Evolutionary conservation across 1,140 invertebrate species (phyloP).

Genomic region (Ruditapes philippinarum): DNA sequence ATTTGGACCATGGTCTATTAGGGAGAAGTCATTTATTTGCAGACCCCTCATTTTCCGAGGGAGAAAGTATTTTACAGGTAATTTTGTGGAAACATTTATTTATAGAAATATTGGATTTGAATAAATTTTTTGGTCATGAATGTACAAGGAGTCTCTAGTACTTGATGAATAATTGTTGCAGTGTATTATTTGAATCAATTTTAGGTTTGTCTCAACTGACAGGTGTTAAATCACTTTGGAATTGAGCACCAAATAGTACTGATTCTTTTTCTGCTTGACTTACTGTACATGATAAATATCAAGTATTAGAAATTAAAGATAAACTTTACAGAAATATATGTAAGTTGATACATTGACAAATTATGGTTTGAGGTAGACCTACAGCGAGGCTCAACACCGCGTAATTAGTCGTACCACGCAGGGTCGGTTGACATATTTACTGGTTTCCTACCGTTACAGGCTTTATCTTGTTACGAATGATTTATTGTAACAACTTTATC

Average conservation of each 20-base stretch:
- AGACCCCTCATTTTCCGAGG: conserved; percentile 85
- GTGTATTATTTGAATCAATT: too few relatives aligned
- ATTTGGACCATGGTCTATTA: conserved; percentile 78
- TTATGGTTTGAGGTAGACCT: background rate
- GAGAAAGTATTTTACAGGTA: conserved; percentile 86
- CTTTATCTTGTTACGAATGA: conserved; percentile 39
- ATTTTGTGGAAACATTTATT: too few relatives aligned
- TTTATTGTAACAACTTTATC: conserved; percentile 19
- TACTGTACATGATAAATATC: too few relatives aligned
- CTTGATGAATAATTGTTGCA: too few relatives aligned
- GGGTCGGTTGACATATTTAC: conserved; percentile 36
- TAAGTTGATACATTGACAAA: conserved; percentile 39
- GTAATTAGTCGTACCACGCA: conserved; percentile 48
- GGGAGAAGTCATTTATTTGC: conserved; percentile 83
- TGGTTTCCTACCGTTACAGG: background rate
- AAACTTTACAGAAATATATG: conserved; percentile 39
- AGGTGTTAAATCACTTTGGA: too few relatives aligned
- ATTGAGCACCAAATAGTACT: too few relatives aligned
- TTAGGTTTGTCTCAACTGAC: too few relatives aligned
- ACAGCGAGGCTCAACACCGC: background rate
- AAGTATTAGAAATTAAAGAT: conserved; percentile 32
- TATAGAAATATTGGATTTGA: too few relatives aligned
- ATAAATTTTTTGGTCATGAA: too few relatives aligned
- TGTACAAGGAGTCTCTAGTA: too few relatives aligned
- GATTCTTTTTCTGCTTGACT: too few relatives aligned